Evolutionary conservation across 2,797 vertebrate species (phyloP).

Genomic region (Lagodon rhomboides): DNA sequence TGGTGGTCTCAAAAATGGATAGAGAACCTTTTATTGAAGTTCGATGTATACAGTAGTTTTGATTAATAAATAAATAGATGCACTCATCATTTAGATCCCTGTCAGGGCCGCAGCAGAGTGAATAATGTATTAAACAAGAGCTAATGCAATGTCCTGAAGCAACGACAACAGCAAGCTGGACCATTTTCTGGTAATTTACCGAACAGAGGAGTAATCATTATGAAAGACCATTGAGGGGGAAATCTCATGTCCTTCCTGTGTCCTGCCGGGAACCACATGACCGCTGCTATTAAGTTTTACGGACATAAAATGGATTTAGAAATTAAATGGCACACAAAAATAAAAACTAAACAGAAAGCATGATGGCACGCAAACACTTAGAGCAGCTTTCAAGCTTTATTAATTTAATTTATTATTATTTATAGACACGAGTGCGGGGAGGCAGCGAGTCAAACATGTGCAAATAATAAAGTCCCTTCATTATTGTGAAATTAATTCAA

Average conservation of each 20-base stretch:
- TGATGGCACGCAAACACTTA: neutral
- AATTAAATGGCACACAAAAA: neutral
- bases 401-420: neutral
- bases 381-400: neutral
- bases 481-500: conserved; percentile 36
- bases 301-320: conserved; percentile 34
- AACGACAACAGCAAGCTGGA: conserved; percentile 16
- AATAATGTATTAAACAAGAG: conserved; percentile 60
- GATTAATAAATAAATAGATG: conserved; percentile 76
- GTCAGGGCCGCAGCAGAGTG: conserved; percentile 46
- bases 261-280: conserved; percentile 34
- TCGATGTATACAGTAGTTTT: conserved; percentile 63
- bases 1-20: conserved; percentile 50
- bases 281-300: conserved; percentile 24
- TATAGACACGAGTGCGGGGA: neutral
- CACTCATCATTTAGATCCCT: conserved; percentile 56
- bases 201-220: conserved; percentile 40
- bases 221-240: conserved; percentile 22
- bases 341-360: neutral
- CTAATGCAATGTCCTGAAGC: conserved; percentile 43
- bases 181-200: conserved; percentile 33
- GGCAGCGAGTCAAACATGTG: neutral
- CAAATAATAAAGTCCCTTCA: conserved; percentile 26
- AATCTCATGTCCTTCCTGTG: conserved; percentile 44
- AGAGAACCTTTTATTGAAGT: conserved; percentile 64